These are phyloP conservation scores for Orchestia grillus DNA, from an alignment of 1,140 invertebrate species.

Conservation along the genomic window DNA sequence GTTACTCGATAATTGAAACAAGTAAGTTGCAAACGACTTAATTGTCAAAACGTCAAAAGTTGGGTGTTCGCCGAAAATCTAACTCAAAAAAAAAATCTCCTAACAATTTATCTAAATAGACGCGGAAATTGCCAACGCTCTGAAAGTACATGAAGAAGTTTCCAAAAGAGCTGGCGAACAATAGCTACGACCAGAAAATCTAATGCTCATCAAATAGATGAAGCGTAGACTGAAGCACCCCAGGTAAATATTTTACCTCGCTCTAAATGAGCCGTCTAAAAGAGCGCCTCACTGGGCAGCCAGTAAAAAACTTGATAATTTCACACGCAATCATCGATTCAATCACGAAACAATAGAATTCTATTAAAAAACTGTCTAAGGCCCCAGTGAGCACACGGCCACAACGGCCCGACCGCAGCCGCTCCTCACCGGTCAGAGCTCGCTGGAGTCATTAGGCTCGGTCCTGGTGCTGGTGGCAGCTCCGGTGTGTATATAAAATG, in stretches of 20 bases:
- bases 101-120: too few species aligned
- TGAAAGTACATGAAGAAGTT: not conserved
- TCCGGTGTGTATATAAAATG: too few species aligned
- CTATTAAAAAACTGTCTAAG: constrained; percentile 18
- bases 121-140: too few species aligned
- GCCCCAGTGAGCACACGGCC: not conserved
- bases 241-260: not conserved
- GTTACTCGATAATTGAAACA: too few species aligned
- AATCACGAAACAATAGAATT: not conserved
- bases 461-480: not conserved
- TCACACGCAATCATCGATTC: constrained; percentile 23
- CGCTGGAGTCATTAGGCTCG: not conserved
- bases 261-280: not conserved
- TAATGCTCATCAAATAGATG: not conserved
- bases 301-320: not conserved
- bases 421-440: not conserved
- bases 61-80: too few species aligned
- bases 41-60: too few species aligned
- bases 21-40: too few species aligned
- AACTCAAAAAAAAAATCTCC: too few species aligned
- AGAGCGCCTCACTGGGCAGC: constrained; percentile 9
- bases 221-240: not conserved
- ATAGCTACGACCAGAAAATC: not conserved
- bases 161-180: not conserved
- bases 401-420: not conserved